A percentile compares a stretch with the other conserved stretches of the same genome.
phyloP scores from a whole-genome alignment of 2,113 vertebrate species.

The Lamprotornis superbus region DNA sequence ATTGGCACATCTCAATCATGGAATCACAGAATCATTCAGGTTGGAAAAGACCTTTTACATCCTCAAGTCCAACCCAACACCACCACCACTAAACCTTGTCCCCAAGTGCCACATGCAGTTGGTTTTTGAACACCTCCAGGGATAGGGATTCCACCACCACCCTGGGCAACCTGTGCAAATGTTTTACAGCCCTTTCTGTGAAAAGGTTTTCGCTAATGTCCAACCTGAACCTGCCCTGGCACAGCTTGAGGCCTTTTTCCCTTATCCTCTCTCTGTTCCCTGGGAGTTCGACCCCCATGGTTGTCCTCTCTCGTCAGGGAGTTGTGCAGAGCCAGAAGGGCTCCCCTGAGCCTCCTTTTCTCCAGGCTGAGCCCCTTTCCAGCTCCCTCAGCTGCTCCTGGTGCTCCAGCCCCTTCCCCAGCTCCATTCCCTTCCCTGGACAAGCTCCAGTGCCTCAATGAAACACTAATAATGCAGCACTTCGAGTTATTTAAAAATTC shows the following conservation, averaged over 20 bases:
- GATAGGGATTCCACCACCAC: not conserved
- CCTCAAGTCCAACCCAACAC: not conserved
- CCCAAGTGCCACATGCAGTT: not conserved
- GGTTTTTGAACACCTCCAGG: not conserved
- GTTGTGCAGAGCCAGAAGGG: not conserved
- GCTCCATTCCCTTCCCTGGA: not conserved
- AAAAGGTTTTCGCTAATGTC: not conserved
- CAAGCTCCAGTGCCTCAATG: not conserved
- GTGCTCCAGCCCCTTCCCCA: not conserved
- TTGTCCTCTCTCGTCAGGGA: not conserved
- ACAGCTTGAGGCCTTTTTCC: rapidly evolving
- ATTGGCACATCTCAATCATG: not conserved
- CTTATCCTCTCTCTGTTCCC: rapidly evolving
- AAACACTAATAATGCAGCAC: not conserved
- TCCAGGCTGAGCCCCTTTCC: not conserved
- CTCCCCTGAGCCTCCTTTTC: not conserved
- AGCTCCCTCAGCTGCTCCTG: not conserved
- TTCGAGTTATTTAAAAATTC: not conserved
- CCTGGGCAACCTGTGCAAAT: not conserved
- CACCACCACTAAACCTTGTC: not conserved
- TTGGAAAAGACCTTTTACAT: not conserved
- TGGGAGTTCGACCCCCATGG: rapidly evolving
- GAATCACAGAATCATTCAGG: not conserved
- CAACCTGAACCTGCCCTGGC: not conserved
- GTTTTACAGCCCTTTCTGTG: not conserved